Evolutionary conservation across 2,888 invertebrate species (phyloP).

Genomic region (Chymomyza amoena): DNA sequence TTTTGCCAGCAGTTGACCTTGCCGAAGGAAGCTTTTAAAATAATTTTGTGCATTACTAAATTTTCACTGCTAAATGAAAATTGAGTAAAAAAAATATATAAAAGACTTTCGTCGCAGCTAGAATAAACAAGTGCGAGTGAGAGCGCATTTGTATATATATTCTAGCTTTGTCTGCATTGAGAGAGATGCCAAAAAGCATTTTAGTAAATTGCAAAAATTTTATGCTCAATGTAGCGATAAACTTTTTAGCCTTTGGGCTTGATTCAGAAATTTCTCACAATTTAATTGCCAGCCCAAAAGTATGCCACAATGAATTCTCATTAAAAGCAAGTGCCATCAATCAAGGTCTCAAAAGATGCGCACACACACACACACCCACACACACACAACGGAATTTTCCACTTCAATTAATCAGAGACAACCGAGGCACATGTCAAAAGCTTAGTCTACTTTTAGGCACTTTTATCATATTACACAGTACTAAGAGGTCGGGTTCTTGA

Average conservation of each 20-base stretch:
- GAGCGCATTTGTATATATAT: conserved; percentile 22
- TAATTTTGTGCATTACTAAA: conserved; percentile 29
- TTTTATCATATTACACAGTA: conserved; percentile 52
- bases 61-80: conserved; percentile 28
- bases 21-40: conserved; percentile 42
- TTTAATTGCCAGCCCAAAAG: conserved; percentile 37
- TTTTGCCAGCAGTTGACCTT: not conserved
- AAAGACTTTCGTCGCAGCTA: not conserved
- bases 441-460: conserved; percentile 54
- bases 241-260: not conserved
- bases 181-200: conserved; percentile 34
- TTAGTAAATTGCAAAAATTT: conserved; percentile 37
- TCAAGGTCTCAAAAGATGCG: conserved; percentile 38
- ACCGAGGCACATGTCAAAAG: conserved; percentile 48
- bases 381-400: conserved; percentile 40
- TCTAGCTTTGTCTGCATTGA: conserved; percentile 43
- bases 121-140: conserved; percentile 8
- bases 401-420: conserved; percentile 49
- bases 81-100: conserved; percentile 28
- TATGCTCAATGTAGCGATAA: conserved; percentile 14
- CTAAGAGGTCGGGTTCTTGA: conserved; percentile 6
- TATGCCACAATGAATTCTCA: conserved; percentile 60
- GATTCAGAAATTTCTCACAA: conserved; percentile 12
- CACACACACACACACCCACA: not conserved
- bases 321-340: conserved; percentile 60